Base-by-base conservation (phyloP, 2,113 vertebrate genomes). In the Mobula birostris region DNA sequence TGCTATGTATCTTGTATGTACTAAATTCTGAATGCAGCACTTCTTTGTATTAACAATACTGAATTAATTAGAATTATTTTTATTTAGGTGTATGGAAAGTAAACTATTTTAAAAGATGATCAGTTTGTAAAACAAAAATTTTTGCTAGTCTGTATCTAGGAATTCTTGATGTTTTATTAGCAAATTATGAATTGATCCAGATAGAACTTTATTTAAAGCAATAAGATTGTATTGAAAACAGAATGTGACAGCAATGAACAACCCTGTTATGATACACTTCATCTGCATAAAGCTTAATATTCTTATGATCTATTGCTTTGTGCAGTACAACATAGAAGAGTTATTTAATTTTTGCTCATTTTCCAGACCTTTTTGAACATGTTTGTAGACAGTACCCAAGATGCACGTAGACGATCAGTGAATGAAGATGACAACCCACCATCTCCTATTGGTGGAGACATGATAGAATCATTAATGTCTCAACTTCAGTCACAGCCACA, bases 321-420 rank as follows among this genome's bases (percentile, higher is more conserved):
- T 29, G 29, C 56, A 63, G 14, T 61, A 87, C 11, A 2, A 94
- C 17, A 4, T 36, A 21, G 29, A 32, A 40, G 40, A 78, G 32
- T 80, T 66, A 14, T 29, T 80, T 66, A 61, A 21, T 36, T 82
- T 58, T 36, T 94, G 63, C 27, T 63, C 63, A 76, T 24, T 21
- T 80, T 79, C 72, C 93, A 99, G 99, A 99, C 99, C 0, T 99
- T 99, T 96, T 97, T 99, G 95, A 99, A 98, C 96, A 99, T 99
- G 98, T 99, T 99, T 96, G 99, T 99, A 88, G 99, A 99, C 96
- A 98, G 98, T 96, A 99, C 98, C 96, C 98, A 99, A 96, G 99
- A 99, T 94, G 98, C 98, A 94, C 97, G 98, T 94, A 97, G 99
- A 58, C 98, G 99, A 83, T 99, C 99, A 0, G 98, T 99, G 94